A percentile compares a stretch with the other conserved stretches of the same genome.
phyloP scores from a whole-genome alignment of 1,140 invertebrate species.

The Euwallacea fornicatus region DNA sequence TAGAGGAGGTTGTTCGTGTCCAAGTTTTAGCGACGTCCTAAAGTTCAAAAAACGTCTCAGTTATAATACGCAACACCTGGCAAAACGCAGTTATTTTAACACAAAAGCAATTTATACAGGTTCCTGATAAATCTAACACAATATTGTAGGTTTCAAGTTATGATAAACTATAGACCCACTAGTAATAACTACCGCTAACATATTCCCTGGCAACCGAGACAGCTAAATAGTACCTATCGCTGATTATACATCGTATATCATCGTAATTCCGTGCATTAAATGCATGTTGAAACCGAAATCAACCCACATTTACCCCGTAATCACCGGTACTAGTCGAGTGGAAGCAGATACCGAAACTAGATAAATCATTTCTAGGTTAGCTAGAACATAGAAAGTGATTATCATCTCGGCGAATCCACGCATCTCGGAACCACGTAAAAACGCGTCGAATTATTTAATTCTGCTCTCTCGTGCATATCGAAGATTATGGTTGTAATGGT shows the following conservation, averaged over 20 bases:
- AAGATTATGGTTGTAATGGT: slow-evolving; percentile 22
- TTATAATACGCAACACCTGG: no score
- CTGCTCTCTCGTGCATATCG: slow-evolving; percentile 20
- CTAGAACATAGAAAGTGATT: slow-evolving; percentile 9
- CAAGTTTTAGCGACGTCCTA: no score
- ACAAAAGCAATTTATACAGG: no score
- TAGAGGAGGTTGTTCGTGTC: no score
- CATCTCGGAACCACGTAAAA: slow-evolving; percentile 13
- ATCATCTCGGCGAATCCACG: slow-evolving; percentile 12
- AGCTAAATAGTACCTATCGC: not conserved
- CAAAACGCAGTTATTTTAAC: no score
- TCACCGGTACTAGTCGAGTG: slow-evolving; percentile 5
- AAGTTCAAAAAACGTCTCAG: no score
- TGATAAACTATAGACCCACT: not conserved
- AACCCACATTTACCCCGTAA: slow-evolving; percentile 10
- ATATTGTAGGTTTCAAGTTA: not conserved
- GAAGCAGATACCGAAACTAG: slow-evolving; percentile 7
- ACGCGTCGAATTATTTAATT: slow-evolving; percentile 18
- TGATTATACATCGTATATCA: slow-evolving; percentile 12
- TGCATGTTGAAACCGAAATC: slow-evolving; percentile 7
- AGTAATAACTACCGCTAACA: slow-evolving; percentile 4
- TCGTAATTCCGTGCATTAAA: slow-evolving; percentile 12
- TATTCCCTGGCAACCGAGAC: not conserved
- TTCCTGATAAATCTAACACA: no score
- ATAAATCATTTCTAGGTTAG: slow-evolving; percentile 20